Base-by-base conservation (phyloP, 1,140 invertebrate species). In the Drosophila setifemur region DNA sequence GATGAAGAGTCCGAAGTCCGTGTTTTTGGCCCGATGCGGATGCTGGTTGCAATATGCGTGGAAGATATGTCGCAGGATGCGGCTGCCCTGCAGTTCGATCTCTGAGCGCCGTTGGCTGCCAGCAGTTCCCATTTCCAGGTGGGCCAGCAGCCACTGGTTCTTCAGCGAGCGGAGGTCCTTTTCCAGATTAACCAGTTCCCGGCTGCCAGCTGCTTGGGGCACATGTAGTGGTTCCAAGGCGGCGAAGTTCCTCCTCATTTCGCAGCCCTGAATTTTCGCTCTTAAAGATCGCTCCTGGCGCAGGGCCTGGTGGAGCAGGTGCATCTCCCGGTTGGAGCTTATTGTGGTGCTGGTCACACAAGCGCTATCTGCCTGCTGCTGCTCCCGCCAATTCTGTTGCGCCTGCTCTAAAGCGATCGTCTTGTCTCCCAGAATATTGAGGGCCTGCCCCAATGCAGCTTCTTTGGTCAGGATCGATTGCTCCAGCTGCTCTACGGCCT, bases 1-100 rank as follows among this genome's bases (percentile, higher is more conserved):
- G 12, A 88, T 75, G 52, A 90, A 90, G 19, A 74, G 48, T 4
- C 86, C 73, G 52, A 90, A 90, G 52, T 88, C 73, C 1, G 74
- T 78, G 25, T 47, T 54, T 12, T 73, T 63, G 14, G 78, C 69
- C 28, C 89, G 78, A 54, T 89, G 63, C 4, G 89, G 89, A 72
- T 90, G 74, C 16, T 54, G 54, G 5, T 44, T 57, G 63, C 75
- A 89, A 67, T 89, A 89, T 63, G 86, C 55, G 33, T 86, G 75
- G 71, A 86, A 86, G 81, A 86, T 86, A 76, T 86, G 72, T 81
- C 81, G 75, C 67, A 86, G 35, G 11, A 86, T 26, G 4, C 55
- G 75, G 43, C 61, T 86, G 26, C 74, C 72, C 48, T 75, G 68
- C 39, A 63, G 35, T 42, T 86, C 68, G 26, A 86, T 72, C 9